A percentile compares a stretch with the other conserved stretches of the same genome.
phyloP scores from a whole-genome alignment of 2,113 vertebrate genomes.

The Hippolais icterina region DNA sequence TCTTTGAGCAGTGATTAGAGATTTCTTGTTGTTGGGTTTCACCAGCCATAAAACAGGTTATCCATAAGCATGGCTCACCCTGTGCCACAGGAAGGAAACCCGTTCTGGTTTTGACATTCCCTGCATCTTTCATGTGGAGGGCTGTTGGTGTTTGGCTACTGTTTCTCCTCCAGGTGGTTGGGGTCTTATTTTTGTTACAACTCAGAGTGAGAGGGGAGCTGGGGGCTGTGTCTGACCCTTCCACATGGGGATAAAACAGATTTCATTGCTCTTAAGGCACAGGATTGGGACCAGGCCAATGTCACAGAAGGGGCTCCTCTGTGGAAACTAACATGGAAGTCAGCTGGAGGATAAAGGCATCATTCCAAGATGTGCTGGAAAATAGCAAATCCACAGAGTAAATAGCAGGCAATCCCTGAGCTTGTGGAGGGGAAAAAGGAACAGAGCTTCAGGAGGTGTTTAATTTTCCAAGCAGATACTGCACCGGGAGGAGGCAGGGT shows the following conservation, averaged over 20 bases:
- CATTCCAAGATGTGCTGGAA: not conserved
- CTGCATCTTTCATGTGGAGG: accelerated
- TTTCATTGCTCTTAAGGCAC: not conserved
- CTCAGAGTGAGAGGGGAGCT: not conserved
- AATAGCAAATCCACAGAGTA: not conserved
- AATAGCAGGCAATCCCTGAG: not conserved
- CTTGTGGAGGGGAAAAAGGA: not conserved
- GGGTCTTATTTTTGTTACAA: not conserved
- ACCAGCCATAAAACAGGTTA: not conserved
- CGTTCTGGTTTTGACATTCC: not conserved
- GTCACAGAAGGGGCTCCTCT: not conserved
- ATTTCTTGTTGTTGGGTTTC: not conserved
- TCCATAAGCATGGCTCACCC: not conserved
- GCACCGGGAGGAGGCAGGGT: not conserved
- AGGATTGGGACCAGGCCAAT: not conserved
- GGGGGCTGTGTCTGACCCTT: not conserved
- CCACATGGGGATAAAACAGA: accelerated
- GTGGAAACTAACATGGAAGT: too few species aligned
- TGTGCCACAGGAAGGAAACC: not conserved
- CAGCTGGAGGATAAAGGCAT: not conserved
- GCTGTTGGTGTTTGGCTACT: not conserved
- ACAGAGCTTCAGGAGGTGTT: not conserved
- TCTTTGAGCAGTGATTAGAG: not conserved
- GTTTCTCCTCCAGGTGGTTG: not conserved
- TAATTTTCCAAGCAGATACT: not conserved